Conservation (phyloP, 2,888 invertebrate species). For the Aleiodes leptofemur region DNA sequence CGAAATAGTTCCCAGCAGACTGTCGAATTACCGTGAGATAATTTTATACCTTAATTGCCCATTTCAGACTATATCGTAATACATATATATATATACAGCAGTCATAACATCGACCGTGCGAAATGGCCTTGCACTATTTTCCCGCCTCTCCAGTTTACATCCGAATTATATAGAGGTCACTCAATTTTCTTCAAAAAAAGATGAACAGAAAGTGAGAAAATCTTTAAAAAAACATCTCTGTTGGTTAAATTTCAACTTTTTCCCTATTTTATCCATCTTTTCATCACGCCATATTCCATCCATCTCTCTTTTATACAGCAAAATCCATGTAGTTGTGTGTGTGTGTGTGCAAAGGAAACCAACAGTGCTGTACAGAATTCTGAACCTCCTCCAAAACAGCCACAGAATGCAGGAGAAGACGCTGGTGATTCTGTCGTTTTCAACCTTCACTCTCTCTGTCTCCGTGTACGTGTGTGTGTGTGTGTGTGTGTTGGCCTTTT, state of each 20-base stretch:
- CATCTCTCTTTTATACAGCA: background rate
- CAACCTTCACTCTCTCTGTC: background rate
- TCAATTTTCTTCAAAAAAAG: background rate
- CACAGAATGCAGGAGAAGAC: background rate
- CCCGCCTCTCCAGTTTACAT: background rate
- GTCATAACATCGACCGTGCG: constrained; percentile 31
- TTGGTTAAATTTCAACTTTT: constrained; percentile 10
- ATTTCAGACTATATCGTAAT: constrained; percentile 19
- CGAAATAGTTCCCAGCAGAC: constrained; percentile 13
- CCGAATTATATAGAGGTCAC: constrained; percentile 19
- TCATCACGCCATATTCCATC: background rate
- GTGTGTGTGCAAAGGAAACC: background rate
- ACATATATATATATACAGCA: constrained; percentile 3
- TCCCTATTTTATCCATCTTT: background rate
- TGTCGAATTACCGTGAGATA: constrained; percentile 23
- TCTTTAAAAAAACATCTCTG: background rate
- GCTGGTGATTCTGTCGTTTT: constrained; percentile 25
- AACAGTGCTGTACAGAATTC: background rate
- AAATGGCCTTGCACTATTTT: constrained; percentile 30
- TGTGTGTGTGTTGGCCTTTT: constrained; percentile 2
- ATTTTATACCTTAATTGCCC: constrained; percentile 27
- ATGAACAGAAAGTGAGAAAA: background rate
- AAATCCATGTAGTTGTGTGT: background rate
- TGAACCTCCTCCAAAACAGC: constrained; percentile 5
- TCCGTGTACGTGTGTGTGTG: no score